Percentiles rank a stretch among this genome's conserved stretches.
Evolutionary conservation across 1,140 invertebrate species (phyloP).

Genomic region (Formica selysi): DNA sequence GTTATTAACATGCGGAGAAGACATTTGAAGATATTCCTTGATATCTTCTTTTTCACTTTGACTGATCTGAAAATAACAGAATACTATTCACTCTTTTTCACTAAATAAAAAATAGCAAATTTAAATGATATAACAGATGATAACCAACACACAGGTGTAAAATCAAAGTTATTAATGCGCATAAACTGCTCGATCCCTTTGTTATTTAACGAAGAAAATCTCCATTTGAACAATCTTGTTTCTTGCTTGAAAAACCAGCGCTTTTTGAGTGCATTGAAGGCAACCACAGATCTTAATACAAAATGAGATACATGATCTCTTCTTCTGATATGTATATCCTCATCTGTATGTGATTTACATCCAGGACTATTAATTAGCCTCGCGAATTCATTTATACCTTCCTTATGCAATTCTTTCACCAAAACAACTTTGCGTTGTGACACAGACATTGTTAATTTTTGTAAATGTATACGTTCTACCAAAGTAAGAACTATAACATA

Average conservation of each 20-base stretch:
- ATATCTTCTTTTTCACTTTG: constrained; percentile 89
- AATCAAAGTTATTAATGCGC: constrained; percentile 91
- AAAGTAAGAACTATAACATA: constrained; percentile 49
- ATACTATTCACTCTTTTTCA: background rate
- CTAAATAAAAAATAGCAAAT: background rate
- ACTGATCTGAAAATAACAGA: constrained; percentile 86
- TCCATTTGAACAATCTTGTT: constrained; percentile 95
- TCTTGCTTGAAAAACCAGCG: constrained; percentile 97
- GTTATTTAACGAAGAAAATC: constrained; percentile 90
- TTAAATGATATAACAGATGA: background rate
- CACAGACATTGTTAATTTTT: constrained; percentile 5
- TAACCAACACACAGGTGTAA: constrained; percentile 85
- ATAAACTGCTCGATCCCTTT: constrained; percentile 91
- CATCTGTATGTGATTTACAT: constrained; percentile 84
- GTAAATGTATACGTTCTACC: constrained; percentile 41
- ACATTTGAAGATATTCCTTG: constrained; percentile 87
- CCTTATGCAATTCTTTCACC: constrained; percentile 18
- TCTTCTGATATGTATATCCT: constrained; percentile 89
- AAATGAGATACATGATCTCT: constrained; percentile 97
- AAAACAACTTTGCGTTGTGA: constrained; percentile 25
- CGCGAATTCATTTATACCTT: constrained; percentile 29
- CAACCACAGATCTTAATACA: constrained; percentile 96
- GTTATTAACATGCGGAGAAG: constrained; percentile 86
- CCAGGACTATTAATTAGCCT: constrained; percentile 81
- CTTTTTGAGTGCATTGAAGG: constrained; percentile 88